Percentiles rank a stretch among this genome's conserved stretches.
Conservation (phyloP, 2,888 invertebrate species). For the Drepanosiphum platanoidis region DNA sequence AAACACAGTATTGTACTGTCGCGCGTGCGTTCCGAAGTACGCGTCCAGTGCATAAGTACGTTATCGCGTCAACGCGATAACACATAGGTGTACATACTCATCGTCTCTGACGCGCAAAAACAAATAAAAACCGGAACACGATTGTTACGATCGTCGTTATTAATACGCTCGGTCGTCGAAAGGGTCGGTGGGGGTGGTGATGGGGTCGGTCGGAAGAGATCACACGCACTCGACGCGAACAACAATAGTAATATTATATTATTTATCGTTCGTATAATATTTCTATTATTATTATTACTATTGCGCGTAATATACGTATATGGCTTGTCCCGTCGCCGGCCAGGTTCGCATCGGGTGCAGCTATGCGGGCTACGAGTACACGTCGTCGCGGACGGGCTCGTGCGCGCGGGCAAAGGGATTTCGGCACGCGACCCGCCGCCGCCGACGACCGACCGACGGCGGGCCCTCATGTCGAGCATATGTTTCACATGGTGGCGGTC, state of each 20-base stretch:
- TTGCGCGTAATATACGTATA: neutral
- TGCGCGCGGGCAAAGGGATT: slow-evolving; percentile 52
- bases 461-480: slow-evolving; percentile 58
- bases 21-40: no score
- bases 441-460: slow-evolving; percentile 20
- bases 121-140: no score
- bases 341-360: slow-evolving; percentile 49
- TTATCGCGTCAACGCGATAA: no score
- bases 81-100: no score
- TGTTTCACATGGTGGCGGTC: slow-evolving; percentile 56
- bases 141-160: no score
- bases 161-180: no score
- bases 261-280: neutral
- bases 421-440: slow-evolving; percentile 56
- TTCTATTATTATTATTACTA: neutral
- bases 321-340: neutral
- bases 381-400: slow-evolving; percentile 28
- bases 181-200: neutral
- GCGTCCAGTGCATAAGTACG: no score
- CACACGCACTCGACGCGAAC: neutral
- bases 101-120: no score
- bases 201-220: neutral
- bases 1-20: no score
- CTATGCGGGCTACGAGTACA: slow-evolving; percentile 53
- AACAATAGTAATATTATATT: neutral